phyloP scores from a whole-genome alignment of 2,888 invertebrate genomes.

The Blastobasis lacticolella region DNA sequence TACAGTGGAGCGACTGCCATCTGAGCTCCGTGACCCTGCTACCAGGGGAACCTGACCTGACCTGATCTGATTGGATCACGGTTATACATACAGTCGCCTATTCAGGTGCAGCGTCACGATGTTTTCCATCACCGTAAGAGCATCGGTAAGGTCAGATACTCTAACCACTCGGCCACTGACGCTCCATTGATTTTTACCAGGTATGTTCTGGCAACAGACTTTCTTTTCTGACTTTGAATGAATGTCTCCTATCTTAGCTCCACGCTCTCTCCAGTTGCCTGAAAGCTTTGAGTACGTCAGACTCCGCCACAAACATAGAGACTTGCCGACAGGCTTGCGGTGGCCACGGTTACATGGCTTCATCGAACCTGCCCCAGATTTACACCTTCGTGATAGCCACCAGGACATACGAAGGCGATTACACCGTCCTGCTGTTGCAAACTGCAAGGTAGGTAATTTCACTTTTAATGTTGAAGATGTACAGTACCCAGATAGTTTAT shows the following conservation, averaged over 20 bases:
- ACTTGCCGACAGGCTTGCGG: slow-evolving; percentile 91
- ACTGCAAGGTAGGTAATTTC: slow-evolving; percentile 77
- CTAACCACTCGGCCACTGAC: no score
- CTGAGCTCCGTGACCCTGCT: no score
- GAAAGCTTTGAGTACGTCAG: slow-evolving; percentile 88
- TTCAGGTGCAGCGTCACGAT: no score
- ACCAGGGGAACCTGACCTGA: no score
- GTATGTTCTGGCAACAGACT: neutral
- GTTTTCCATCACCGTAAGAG: no score
- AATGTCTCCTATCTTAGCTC: slow-evolving; percentile 68
- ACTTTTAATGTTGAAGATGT: neutral
- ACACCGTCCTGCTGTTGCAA: slow-evolving; percentile 92
- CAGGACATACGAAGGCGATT: slow-evolving; percentile 97
- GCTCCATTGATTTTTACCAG: no score
- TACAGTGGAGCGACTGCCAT: no score
- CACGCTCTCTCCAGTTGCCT: slow-evolving; percentile 93
- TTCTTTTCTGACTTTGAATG: neutral
- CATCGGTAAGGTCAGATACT: no score
- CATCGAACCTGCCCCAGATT: slow-evolving; percentile 88
- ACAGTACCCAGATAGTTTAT: no score
- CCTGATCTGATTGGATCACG: no score
- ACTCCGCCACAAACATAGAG: slow-evolving; percentile 83
- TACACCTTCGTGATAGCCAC: slow-evolving; percentile 89
- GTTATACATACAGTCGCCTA: no score
- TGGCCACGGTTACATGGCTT: slow-evolving; percentile 94